Base-by-base conservation (phyloP, 2,113 vertebrate species). In the Rostratula benghalensis region DNA sequence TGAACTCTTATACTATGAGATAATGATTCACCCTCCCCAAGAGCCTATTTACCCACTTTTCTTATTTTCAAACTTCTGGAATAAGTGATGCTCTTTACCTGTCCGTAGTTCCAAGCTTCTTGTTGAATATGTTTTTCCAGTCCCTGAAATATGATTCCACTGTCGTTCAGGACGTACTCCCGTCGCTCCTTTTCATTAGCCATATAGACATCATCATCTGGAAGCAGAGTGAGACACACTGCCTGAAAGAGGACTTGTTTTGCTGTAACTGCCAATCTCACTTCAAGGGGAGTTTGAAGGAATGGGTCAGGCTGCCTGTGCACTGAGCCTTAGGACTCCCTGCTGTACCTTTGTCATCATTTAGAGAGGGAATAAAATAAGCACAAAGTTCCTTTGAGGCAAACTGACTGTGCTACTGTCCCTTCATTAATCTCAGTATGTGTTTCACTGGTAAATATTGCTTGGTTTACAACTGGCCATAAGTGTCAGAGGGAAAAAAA, bases 101-200 rank as follows among this genome's bases (percentile, higher is more conserved):
- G 99, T 57, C 98, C 99, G 22, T 98, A 99, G 96, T 98, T 98
- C 99, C 99, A 99, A 81, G 98, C 79, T 59, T 98, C 98, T 95
- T 97, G 79, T 13, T 98, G 46, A 51, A 99, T 90, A n/a, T 98
- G 96, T 14, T 98, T 98, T 8, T 90, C 97, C 39, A 98, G 30
- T 14, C 99, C 99, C 25, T 98, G 98, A 94, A 98, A 99, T 93
- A 99, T 98, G 95, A 98, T 98, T 16, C 99, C 99, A 9, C 97
- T 94, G 63, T 99, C 99, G 13, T 97, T 98, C 95, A 99, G 96
- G 88, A 99, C 97, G 61, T 98, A 99, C 87, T 99, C 99, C 50
- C 95, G 43, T 56, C 98, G 91, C 89, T 99, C 98, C 3, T 35
- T 73, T 65, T 98, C 98, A 6, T 98, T 94, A 21, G 98, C 96